A percentile compares a stretch with the other conserved stretches of the same genome.
Evolutionary conservation across 2,888 invertebrate genomes (phyloP).

Genomic region (Leucophora obtusa): DNA sequence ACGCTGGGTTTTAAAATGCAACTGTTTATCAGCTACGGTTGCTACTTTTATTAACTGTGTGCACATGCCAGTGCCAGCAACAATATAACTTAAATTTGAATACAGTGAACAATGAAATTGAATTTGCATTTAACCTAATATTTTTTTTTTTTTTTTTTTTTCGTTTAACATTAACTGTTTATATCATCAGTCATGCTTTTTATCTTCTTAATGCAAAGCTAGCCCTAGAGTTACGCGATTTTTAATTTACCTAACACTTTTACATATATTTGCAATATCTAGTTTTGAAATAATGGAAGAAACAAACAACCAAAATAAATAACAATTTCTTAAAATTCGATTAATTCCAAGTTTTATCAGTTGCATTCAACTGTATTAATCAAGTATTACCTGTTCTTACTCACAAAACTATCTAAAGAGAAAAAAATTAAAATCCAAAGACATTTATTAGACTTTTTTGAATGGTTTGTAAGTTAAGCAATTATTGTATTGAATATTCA

Average conservation of each 20-base stretch:
- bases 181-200: conserved; percentile 30
- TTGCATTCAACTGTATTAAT: too few relatives aligned
- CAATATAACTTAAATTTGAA: conserved; percentile 37
- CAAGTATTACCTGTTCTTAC: too few relatives aligned
- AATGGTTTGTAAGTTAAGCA: conserved; percentile 26
- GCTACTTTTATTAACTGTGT: neutral
- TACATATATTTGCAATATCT: too few relatives aligned
- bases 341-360: too few relatives aligned
- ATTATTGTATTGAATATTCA: conserved; percentile 41
- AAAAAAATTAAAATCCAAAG: conserved; percentile 18
- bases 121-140: conserved; percentile 50
- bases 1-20: neutral
- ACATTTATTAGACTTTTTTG: conserved; percentile 51
- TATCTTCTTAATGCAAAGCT: neutral
- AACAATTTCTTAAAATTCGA: too few relatives aligned
- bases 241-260: too few relatives aligned
- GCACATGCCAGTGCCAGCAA: conserved; percentile 21
- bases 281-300: too few relatives aligned
- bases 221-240: neutral
- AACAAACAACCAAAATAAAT: too few relatives aligned
- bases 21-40: neutral
- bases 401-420: neutral
- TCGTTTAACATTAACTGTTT: conserved; percentile 28
- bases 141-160: conserved; percentile 8
- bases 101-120: conserved; percentile 37